Conservation (phyloP, 2,113 vertebrate genomes). For the Meriones unguiculatus region DNA sequence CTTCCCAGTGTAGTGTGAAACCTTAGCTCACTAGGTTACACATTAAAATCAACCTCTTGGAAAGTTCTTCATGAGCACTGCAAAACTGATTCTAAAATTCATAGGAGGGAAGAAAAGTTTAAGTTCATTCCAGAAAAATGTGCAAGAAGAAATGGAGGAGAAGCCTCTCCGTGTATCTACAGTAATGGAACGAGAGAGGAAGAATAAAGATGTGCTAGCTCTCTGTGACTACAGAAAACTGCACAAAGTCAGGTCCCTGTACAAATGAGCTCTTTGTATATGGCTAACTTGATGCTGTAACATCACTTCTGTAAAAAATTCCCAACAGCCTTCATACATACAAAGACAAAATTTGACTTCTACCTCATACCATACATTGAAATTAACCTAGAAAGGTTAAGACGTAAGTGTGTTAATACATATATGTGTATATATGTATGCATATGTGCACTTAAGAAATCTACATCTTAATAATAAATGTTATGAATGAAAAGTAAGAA, state of each 20-base stretch:
- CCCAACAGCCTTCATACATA: background rate
- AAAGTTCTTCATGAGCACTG: background rate
- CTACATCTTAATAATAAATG: background rate
- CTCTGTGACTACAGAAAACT: background rate
- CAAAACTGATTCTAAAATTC: constrained; percentile 25
- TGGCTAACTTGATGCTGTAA: background rate
- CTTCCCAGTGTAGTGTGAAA: background rate
- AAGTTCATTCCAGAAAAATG: background rate
- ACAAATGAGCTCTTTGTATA: background rate
- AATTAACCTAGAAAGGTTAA: background rate
- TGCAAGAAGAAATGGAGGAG: background rate
- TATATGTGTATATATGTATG: background rate
- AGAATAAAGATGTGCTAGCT: background rate
- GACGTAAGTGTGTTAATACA: background rate
- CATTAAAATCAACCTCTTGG: background rate
- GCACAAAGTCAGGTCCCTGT: background rate
- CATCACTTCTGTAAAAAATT: background rate
- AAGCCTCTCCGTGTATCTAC: background rate
- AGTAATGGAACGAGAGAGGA: background rate
- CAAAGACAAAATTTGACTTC: background rate
- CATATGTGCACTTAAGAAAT: background rate
- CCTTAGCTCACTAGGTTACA: background rate
- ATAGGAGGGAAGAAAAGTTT: background rate
- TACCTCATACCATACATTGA: constrained; percentile 8
- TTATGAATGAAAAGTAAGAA: background rate